Evolutionary conservation across 1,140 invertebrate genomes (phyloP).

Genomic region (Mylabris phalerata): DNA sequence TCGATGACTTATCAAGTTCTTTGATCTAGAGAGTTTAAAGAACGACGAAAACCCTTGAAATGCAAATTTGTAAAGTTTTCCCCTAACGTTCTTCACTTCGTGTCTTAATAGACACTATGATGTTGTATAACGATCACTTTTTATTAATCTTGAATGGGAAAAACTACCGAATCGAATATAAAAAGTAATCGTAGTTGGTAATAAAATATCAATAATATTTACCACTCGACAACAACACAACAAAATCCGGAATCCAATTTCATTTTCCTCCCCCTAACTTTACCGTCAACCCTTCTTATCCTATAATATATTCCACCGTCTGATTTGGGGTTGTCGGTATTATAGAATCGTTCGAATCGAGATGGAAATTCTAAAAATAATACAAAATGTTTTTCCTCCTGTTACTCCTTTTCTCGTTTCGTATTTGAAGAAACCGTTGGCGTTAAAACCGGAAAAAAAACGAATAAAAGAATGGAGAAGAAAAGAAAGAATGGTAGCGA

Average conservation of each 20-base stretch:
- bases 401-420: slow-evolving; percentile 4
- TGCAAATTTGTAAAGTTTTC: slow-evolving; percentile 17
- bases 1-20: slow-evolving; percentile 17
- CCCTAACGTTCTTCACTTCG: neutral
- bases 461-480: neutral
- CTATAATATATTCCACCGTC: slow-evolving; percentile 20
- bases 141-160: too few relatives aligned
- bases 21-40: slow-evolving; percentile 11
- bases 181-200: slow-evolving; percentile 2
- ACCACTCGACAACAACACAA: slow-evolving; percentile 14
- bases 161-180: neutral
- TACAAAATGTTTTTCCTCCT: slow-evolving; percentile 6
- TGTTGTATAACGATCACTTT: too few relatives aligned
- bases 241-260: slow-evolving; percentile 22
- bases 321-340: slow-evolving; percentile 19
- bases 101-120: too few relatives aligned
- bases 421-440: slow-evolving; percentile 5
- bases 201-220: slow-evolving; percentile 21
- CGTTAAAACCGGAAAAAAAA: slow-evolving; percentile 8
- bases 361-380: slow-evolving; percentile 24
- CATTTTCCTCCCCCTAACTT: slow-evolving; percentile 18
- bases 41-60: slow-evolving; percentile 11
- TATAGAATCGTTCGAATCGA: slow-evolving; percentile 15
- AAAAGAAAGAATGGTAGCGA: too few relatives aligned
- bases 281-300: slow-evolving; percentile 14